Evolutionary conservation across 2,888 invertebrate species (phyloP), one percentile per base, ranked within the genome.

Genomic region (Nomada hirtipes): DNA sequence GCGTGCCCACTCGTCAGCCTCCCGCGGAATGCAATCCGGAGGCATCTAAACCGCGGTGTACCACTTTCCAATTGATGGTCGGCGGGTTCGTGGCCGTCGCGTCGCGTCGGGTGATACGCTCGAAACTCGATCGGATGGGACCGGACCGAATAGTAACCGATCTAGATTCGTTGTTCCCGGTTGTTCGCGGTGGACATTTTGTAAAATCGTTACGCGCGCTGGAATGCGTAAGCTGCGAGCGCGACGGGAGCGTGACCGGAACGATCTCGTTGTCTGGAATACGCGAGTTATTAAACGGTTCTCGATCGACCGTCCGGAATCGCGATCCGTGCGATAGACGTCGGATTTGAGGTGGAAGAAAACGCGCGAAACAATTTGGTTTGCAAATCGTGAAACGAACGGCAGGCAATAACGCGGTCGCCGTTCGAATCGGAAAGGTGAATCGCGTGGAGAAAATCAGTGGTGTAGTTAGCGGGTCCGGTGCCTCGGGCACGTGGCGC

Each of bases 401-500:
- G 15, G 60, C 42, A 50, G 36, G 61, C 44, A 23, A 18, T 15
- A 20, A 44, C 71, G 50, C 36, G 71, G 42, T 61, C 36, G 11
- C 29, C 36, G 47, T 26, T 50, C 50, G 13, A 57, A 57, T 57
- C 57, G 20, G 15, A 57, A 57, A 57, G 47, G 15, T 29, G 74
- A 73, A 65, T 65, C 61, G 61, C 36, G 2, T 50, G 47, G 60
- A 52, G 42, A 53, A 63, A 77, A 44, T 47, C 73, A 76, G 85
- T 53, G 84, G 72, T 36, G 73, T 86, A 87, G 86, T 85, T 89
- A 87, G 88, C 90, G 90, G 90, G 90, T 90, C 89, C 91, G 91
- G 92, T 91, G 92, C 91, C 92, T 90, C 90, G 91, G 92, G 91
- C 92, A 92, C 93, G 93, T 93, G 93, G 92, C 92, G 87, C 83